Evolutionary conservation across 2,888 invertebrate genomes (phyloP).

Genomic region (Osmoderma eremita): DNA sequence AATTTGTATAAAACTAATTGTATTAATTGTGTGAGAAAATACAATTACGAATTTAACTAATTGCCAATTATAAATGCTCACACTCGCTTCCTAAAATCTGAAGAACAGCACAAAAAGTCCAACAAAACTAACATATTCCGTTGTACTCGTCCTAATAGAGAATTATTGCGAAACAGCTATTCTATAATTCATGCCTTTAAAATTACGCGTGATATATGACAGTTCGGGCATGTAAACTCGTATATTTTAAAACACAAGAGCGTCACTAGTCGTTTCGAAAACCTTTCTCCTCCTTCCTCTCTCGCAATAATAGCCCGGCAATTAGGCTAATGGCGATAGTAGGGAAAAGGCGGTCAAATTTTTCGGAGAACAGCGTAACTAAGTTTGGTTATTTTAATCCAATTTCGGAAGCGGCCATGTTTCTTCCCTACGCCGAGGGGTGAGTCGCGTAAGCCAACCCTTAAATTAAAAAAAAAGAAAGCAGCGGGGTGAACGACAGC

Average conservation of each 20-base stretch:
- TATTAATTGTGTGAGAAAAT: too few species aligned
- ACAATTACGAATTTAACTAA: too few species aligned
- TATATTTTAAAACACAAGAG: slow-evolving; percentile 30
- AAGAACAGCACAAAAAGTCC: slow-evolving; percentile 3
- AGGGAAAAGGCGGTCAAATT: slow-evolving; percentile 39
- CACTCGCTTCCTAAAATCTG: background rate
- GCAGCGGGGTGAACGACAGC: slow-evolving; percentile 32
- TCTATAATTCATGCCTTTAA: slow-evolving; percentile 38
- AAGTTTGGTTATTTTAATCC: slow-evolving; percentile 40
- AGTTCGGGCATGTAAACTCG: slow-evolving; percentile 37
- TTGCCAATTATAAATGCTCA: too few species aligned
- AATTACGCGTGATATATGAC: slow-evolving; percentile 40
- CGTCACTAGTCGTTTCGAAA: slow-evolving; percentile 19
- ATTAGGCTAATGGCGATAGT: slow-evolving; percentile 41
- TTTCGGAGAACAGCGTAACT: slow-evolving; percentile 39
- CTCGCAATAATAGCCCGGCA: slow-evolving; percentile 36
- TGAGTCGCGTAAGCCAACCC: slow-evolving; percentile 34
- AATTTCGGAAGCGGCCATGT: slow-evolving; percentile 40
- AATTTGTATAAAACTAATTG: too few species aligned
- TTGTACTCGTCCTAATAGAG: slow-evolving; percentile 26
- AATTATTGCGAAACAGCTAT: slow-evolving; percentile 25
- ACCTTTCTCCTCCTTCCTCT: slow-evolving; percentile 13
- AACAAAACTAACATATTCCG: background rate
- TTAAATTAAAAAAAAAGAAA: slow-evolving; percentile 39
- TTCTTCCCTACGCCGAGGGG: slow-evolving; percentile 15